These are phyloP conservation scores for Hapalemur alaotrensis DNA, from an alignment of 2,797 vertebrate species.

Conservation along the genomic window DNA sequence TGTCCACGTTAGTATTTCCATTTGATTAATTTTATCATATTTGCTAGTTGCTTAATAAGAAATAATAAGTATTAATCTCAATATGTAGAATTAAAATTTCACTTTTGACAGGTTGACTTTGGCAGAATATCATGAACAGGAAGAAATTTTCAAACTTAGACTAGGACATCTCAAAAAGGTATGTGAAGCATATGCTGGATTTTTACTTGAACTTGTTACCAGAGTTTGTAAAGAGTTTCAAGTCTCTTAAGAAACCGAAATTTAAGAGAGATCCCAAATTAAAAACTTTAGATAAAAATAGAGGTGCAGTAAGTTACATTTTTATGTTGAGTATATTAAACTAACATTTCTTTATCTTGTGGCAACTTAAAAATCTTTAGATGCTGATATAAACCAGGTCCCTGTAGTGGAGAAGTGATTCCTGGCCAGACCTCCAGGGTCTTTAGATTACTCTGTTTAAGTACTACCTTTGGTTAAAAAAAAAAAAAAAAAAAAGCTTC, in stretches of 20 bases:
- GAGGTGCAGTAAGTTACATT: not conserved
- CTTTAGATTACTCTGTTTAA: slow-evolving; percentile 16
- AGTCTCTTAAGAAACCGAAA: slow-evolving; percentile 15
- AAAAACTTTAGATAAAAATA: not conserved
- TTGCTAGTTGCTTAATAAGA: slow-evolving; percentile 60
- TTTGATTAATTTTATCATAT: slow-evolving; percentile 20
- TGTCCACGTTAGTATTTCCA: slow-evolving; percentile 21
- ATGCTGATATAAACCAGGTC: not conserved
- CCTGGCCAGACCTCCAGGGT: not conserved
- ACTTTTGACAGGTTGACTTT: slow-evolving; percentile 91
- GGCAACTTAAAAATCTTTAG: slow-evolving; percentile 24
- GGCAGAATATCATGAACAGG: slow-evolving; percentile 99
- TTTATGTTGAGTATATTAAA: slow-evolving; percentile 45
- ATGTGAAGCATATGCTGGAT: slow-evolving; percentile 66
- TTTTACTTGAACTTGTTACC: slow-evolving; percentile 23
- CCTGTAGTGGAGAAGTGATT: not conserved
- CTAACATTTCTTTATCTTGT: slow-evolving; percentile 35
- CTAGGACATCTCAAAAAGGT: slow-evolving; percentile 99
- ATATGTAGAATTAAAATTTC: slow-evolving; percentile 67
- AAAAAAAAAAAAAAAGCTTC: not conserved
- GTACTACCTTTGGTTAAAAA: not conserved
- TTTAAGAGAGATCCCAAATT: not conserved
- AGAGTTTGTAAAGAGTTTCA: not conserved
- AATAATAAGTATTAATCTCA: slow-evolving; percentile 60
- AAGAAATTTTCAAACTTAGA: slow-evolving; percentile 99